Base-by-base conservation (phyloP, 23 tunicate species). In the Botrylloides violaceus region DNA sequence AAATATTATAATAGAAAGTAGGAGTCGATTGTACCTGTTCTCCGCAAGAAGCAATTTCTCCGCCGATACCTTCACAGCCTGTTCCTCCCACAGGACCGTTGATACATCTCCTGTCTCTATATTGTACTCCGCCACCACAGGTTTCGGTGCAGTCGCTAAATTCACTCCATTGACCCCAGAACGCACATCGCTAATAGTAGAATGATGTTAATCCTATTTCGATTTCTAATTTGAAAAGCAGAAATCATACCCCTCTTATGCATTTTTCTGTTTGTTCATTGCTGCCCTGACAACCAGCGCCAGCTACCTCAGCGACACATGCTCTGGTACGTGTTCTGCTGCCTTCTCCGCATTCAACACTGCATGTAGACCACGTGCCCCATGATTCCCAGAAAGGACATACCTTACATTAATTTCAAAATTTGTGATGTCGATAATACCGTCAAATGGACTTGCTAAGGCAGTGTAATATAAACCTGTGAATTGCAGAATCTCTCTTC, bases 341-440 rank as follows among this genome's bases (percentile, higher is more conserved):
- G 6, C 94, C 94, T 29, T 66, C 64, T 26, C 94, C 94, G 49
- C 94, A 86, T 29, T 84, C 76, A 7, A 56, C 66, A 25, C 77
- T 90, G 73, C 97, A 90, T 1, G 19, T 64, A 3, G 97, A 78
- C 81, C 81, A 90, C 18, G 75, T 78, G n/a, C 75, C 68, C 97
- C 97, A 90, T 33, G 37, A 60, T 19, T 70, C 32, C 81, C 83
- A 90, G 70, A 63, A 63, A 9, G 70, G 34, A 31, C 70, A 63
- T 31, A 33, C 70, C 70, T 63, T 3, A 33, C 53, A 59, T 59
- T 6, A 5, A 12, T 21, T 22, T 59, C 30, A 6, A 59, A 59
- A 59, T 59, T 21, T 59, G 7, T 59, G 30, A 18, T 59, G 64
- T 32, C 0, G 26, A 65, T 7, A 6, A 22, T 6, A 59, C 9